These are phyloP conservation scores for Andrena fulva DNA, from an alignment of 2,888 invertebrate species.

Conservation along the genomic window DNA sequence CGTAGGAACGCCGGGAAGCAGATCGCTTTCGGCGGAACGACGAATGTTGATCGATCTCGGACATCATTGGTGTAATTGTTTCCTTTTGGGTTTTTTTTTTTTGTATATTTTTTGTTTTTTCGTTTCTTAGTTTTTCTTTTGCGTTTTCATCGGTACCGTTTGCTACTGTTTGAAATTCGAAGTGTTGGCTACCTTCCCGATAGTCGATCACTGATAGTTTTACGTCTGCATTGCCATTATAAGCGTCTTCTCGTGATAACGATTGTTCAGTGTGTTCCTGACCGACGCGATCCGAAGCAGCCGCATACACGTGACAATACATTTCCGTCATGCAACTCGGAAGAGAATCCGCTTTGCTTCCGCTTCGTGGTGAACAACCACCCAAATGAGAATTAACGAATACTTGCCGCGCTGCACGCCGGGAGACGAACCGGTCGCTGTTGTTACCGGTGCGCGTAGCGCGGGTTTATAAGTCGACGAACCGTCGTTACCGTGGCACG, in stretches of 20 bases:
- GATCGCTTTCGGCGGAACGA: too few species aligned
- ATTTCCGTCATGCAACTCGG: constrained; percentile 50
- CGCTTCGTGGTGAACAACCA: constrained; percentile 36
- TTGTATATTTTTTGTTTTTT: too few species aligned
- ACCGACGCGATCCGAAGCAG: constrained; percentile 36
- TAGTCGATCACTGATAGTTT: neutral
- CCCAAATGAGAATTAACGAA: constrained; percentile 2
- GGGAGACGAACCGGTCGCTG: constrained; percentile 6
- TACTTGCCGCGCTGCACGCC: neutral
- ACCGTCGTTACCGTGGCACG: constrained; percentile 43
- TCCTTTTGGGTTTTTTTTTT: neutral
- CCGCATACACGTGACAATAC: constrained; percentile 61
- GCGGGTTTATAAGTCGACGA: constrained; percentile 33
- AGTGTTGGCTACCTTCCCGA: too few species aligned
- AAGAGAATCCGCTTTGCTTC: constrained; percentile 40
- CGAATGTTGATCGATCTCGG: too few species aligned
- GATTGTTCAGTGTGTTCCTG: constrained; percentile 46
- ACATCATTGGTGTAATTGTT: neutral
- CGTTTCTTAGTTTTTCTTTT: too few species aligned
- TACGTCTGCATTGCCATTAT: neutral
- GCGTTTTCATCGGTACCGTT: too few species aligned
- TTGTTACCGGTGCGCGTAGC: neutral
- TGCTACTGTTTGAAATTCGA: too few species aligned
- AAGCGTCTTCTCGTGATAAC: neutral
- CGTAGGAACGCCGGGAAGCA: too few species aligned